Base-by-base conservation (phyloP, 1,140 invertebrate genomes). In the Calosoma granatense region DNA sequence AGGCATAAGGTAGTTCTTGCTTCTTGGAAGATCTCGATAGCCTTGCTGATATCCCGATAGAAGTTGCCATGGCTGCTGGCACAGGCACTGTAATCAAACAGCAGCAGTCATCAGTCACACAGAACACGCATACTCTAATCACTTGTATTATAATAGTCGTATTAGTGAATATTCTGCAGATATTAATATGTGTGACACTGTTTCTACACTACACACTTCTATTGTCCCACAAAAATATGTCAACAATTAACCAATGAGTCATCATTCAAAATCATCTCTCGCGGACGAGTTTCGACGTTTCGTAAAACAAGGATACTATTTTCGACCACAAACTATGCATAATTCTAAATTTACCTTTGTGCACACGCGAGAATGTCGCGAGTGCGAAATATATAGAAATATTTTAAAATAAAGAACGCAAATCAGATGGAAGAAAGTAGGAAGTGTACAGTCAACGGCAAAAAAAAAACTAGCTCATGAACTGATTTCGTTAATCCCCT, bases 21-120 rank as follows among this genome's bases (percentile, higher is more conserved):
- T 69, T 69, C 57, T 68, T 70, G 22, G 67, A 47, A 47, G 64
- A 56, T 69, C 61, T 53, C 61, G 69, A 70, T 41, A 72, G 57
- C 36, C 69, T 66, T 21, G 70, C 64, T 36, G 69, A 68, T 52
- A 71, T 63, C 58, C 68, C 65, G 64, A 69, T 61, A 62, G 70
- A 71, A 47, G 41, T 47, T 4, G 41, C 41, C 41, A 47, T 47
- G 15, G 4, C 41, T 6, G 17, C 6, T 47, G 15, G 6, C 15
- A n/a, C n/a, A 12, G 3, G 6, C 41, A 47, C 6, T 47, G 41
- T 36, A 36, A 36, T 36, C 26, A 36, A 36, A n/a, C 26, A 9
- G 26, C 26, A 9, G n/a, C n/a, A 36, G n/a, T n/a, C n/a, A n/a
- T n/a, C n/a, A n/a, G n/a, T n/a, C n/a, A n/a, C n/a, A n/a, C n/a